Percentiles rank a stretch among this genome's conserved stretches.
Conservation (phyloP, 2,888 invertebrate species). For the Dryadula phaetusa region DNA sequence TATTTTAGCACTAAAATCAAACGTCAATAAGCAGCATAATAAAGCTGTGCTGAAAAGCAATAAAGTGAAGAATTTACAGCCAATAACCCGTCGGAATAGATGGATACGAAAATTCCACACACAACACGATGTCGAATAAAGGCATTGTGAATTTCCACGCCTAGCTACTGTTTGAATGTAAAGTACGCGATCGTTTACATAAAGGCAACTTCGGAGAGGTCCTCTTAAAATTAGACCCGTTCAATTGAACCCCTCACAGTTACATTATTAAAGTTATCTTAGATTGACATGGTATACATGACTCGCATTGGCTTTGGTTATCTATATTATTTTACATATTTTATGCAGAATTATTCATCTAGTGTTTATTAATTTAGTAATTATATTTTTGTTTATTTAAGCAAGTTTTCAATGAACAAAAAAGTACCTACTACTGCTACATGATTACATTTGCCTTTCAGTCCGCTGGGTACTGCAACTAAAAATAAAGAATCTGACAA, state of each 20-base stretch:
- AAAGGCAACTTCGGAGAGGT: neutral
- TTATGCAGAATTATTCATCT: too few species aligned
- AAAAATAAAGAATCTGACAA: neutral
- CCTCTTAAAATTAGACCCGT: neutral
- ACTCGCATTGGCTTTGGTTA: too few species aligned
- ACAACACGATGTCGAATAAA: slow-evolving; percentile 24
- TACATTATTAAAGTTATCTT: too few species aligned
- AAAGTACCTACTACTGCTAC: too few species aligned
- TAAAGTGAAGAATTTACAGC: slow-evolving; percentile 30
- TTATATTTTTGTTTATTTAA: too few species aligned
- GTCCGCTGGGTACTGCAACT: too few species aligned
- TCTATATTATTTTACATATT: too few species aligned
- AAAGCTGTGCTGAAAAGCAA: slow-evolving; percentile 26
- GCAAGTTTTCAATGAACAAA: too few species aligned
- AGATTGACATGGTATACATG: too few species aligned
- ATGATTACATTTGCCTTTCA: too few species aligned
- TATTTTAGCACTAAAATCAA: slow-evolving; percentile 28
- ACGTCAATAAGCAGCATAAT: slow-evolving; percentile 28
- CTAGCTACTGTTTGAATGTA: slow-evolving; percentile 8
- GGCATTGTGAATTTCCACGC: slow-evolving; percentile 13
- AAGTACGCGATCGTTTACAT: neutral
- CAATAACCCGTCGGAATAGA: slow-evolving; percentile 27
- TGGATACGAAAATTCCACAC: slow-evolving; percentile 23
- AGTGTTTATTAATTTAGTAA: too few species aligned
- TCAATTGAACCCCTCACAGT: neutral